phyloP scores from a whole-genome alignment of 2,797 vertebrate species.

The Epinephelus coioides region DNA sequence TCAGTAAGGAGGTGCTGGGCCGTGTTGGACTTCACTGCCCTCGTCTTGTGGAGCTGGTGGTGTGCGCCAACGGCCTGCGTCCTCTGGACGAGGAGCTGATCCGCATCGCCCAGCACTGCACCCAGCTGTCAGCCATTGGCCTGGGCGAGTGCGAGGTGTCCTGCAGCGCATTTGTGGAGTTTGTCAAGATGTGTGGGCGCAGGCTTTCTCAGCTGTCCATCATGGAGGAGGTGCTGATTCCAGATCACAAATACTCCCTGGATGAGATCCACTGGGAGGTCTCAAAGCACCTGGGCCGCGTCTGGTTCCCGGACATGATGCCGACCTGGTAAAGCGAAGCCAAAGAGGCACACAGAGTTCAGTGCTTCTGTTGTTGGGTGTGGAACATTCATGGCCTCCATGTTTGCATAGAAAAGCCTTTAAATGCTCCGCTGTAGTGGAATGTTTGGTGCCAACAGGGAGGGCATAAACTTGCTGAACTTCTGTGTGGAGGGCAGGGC shows the following conservation, averaged over 20 bases:
- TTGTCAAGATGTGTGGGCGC: conserved; percentile 97
- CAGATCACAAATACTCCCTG: conserved; percentile 95
- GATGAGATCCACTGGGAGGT: conserved; percentile 99
- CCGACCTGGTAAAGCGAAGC: conserved; percentile 92
- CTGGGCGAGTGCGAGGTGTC: conserved; percentile 98
- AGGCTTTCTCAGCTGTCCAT: conserved; percentile 97
- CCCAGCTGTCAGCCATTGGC: conserved; percentile 95
- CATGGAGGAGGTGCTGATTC: conserved; percentile 99
- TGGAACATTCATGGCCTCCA: conserved; percentile 19
- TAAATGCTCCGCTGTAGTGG: conserved; percentile 32
- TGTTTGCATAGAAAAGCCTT: conserved; percentile 51
- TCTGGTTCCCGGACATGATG: conserved; percentile 99
- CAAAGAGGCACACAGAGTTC: conserved; percentile 15
- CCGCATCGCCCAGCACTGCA: conserved; percentile 95
- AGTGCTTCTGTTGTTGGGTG: not conserved
- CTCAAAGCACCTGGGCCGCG: conserved; percentile 96
- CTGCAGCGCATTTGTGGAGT: conserved; percentile 98
- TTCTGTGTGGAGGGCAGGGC: conserved; percentile 18
- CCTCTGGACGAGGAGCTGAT: conserved; percentile 98
- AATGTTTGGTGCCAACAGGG: conserved; percentile 50
- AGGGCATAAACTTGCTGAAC: conserved; percentile 31
- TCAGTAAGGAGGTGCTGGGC: conserved; percentile 97
- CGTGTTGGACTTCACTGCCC: conserved; percentile 97
- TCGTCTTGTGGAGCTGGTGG: conserved; percentile 96
- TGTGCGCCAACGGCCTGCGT: conserved; percentile 96